Conservation (phyloP, 2,797 vertebrate genomes). For the Eulemur albifrons region DNA sequence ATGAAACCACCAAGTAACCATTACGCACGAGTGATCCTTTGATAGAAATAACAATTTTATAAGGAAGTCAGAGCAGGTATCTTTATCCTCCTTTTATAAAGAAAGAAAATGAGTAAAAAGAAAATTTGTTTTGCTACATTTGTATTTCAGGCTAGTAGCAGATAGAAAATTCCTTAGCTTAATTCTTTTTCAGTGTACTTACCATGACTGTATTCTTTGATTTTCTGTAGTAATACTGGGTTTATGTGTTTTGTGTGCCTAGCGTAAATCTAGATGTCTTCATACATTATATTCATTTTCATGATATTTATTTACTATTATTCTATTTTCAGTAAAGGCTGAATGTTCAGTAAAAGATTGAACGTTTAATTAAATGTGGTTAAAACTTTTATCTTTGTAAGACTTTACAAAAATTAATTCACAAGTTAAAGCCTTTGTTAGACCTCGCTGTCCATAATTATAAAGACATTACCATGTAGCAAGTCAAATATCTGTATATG, state of each 20-base stretch:
- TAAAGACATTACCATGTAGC: background rate
- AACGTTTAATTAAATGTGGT: background rate
- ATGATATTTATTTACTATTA: background rate
- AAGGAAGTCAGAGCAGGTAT: background rate
- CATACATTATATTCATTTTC: background rate
- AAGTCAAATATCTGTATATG: background rate
- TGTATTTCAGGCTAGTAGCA: background rate
- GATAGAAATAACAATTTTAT: background rate
- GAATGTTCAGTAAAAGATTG: background rate
- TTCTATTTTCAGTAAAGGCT: background rate
- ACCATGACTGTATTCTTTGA: background rate
- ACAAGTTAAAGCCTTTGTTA: background rate
- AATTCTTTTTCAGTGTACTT: background rate
- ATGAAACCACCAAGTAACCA: background rate
- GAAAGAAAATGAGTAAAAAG: background rate
- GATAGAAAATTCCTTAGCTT: background rate
- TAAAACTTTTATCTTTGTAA: constrained; percentile 21
- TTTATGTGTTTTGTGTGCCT: background rate
- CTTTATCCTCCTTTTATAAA: background rate
- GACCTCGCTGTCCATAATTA: background rate
- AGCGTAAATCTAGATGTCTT: background rate
- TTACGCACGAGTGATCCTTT: background rate
- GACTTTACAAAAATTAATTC: background rate
- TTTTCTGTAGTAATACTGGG: background rate
- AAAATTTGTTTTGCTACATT: constrained; percentile 4